Base-by-base conservation (phyloP, 2,113 vertebrate species). In the Otus sunia region DNA sequence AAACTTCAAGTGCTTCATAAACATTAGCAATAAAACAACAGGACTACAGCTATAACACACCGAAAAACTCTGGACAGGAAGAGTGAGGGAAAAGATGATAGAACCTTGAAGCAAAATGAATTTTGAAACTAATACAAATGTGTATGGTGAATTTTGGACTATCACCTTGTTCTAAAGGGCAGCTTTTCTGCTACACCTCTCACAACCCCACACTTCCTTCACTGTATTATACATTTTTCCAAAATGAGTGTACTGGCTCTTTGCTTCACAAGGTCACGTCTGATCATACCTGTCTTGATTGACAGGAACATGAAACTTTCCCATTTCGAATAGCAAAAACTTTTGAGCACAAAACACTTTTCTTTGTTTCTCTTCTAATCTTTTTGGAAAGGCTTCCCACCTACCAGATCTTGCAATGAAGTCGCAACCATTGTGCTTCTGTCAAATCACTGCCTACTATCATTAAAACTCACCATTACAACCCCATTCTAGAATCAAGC, bases 391-490 rank as follows among this genome's bases (percentile, higher is more conserved):
- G 60, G 64, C 47, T 77, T 92, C 34, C 69, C 87, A 91, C 80
- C 80, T 87, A 92, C 64, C 43, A 88, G 85, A 77, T 83, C 78
- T 34, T 56, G 39, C 55, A 86, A n/a, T 27, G 37, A 92, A 96
- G 71, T 37, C 4, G 6, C 21, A 90, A 43, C 56, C 75, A 92
- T 86, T 86, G 78, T 94, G 36, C 34, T 74, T 86, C 75, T 94
- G 86, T 93, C 94, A 90, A 90, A 90, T 68, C 39, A 63, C 73
- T 92, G 82, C 79, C 88, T 83, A 41, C 78, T 80, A 82, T 41
- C 92, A 93, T 26, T 78, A 88, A 45, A 88, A 90, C 32, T 90
- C 85, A 80, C n/a, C 79, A 92, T 52, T 85, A 88, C 56, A 58
- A 36, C 6, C 9, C 20, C 41, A 66, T 69, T 83, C 58, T 5